A percentile compares a stretch with the other conserved stretches of the same genome.
Conservation (phyloP, 2,113 vertebrate species). For the Phalacrocorax brasilianus region DNA sequence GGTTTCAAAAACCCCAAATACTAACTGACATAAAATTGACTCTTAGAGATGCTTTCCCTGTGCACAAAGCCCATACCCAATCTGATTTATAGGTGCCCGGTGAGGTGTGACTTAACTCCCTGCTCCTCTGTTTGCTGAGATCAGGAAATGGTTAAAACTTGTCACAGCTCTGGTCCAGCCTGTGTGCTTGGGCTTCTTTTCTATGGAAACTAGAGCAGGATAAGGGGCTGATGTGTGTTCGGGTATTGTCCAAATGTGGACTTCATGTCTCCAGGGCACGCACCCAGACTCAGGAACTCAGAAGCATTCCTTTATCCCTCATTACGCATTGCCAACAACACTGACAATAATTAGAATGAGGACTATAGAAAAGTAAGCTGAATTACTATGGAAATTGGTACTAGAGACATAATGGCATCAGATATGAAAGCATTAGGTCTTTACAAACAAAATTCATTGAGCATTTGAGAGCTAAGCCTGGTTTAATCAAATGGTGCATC, state of each 20-base stretch:
- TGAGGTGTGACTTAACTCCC: not conserved
- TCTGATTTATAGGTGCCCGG: not conserved
- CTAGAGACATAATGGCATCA: not conserved
- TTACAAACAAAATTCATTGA: constrained; percentile 35
- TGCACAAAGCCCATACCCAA: not conserved
- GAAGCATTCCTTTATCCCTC: not conserved
- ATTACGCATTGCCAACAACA: not conserved
- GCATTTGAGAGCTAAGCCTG: constrained; percentile 27
- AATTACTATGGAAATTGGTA: constrained; percentile 11
- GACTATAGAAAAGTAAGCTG: not conserved
- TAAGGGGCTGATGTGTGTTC: not conserved
- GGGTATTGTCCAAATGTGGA: not conserved
- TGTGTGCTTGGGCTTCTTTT: not conserved
- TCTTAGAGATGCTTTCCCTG: not conserved
- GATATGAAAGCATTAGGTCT: constrained; percentile 1
- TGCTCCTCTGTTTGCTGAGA: not conserved
- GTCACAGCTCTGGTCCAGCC: not conserved
- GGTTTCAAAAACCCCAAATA: not conserved
- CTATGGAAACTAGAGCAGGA: not conserved
- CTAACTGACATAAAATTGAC: not conserved
- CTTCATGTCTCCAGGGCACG: not conserved
- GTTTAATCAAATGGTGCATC: constrained; percentile 39
- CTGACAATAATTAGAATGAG: not conserved
- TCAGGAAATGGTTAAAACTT: not conserved
- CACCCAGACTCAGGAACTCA: not conserved